Percentiles rank a stretch among this genome's conserved stretches.
Evolutionary conservation across 1,140 invertebrate genomes (phyloP).

Genomic region (Hypothenemus hampei): DNA sequence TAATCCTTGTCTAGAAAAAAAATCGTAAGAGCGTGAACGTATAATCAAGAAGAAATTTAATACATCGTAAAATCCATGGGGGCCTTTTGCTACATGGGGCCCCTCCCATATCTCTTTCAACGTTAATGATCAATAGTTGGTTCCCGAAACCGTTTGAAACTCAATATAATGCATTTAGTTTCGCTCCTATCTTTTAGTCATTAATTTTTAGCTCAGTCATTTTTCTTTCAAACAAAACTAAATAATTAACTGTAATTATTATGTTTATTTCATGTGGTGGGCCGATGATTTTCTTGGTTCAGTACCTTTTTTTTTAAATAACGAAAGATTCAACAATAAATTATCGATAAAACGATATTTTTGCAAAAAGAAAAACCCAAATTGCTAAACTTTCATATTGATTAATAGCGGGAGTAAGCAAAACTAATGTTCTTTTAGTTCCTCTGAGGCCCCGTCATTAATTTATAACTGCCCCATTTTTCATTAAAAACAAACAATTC

Average conservation of each 20-base stretch:
- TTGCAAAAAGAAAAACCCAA: no score
- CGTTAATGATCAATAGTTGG: conserved; percentile 32
- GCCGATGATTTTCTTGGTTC: no score
- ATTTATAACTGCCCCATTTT: no score
- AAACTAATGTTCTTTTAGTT: no score
- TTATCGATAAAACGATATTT: no score
- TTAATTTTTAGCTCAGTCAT: conserved; percentile 31
- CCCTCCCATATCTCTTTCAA: conserved; percentile 34
- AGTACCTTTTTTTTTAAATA: no score
- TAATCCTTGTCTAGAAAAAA: conserved; percentile 33
- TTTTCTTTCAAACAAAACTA: conserved; percentile 29
- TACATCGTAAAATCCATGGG: conserved; percentile 33
- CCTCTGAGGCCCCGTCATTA: no score
- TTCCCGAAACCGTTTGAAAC: conserved; percentile 31
- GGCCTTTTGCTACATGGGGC: conserved; percentile 24
- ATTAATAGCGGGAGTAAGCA: no score
- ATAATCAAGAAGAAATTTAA: conserved; percentile 36
- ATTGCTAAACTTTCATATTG: no score
- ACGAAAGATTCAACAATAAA: no score
- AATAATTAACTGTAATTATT: conserved; percentile 26
- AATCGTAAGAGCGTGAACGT: conserved; percentile 35
- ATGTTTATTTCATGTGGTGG: not conserved
- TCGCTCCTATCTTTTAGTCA: conserved; percentile 23
- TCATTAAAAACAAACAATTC: no score
- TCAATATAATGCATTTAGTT: conserved; percentile 30